Evolutionary conservation across 2,888 invertebrate species (phyloP), one percentile per base, ranked within the genome.

Genomic region (Eumacrocentrus americanus): DNA sequence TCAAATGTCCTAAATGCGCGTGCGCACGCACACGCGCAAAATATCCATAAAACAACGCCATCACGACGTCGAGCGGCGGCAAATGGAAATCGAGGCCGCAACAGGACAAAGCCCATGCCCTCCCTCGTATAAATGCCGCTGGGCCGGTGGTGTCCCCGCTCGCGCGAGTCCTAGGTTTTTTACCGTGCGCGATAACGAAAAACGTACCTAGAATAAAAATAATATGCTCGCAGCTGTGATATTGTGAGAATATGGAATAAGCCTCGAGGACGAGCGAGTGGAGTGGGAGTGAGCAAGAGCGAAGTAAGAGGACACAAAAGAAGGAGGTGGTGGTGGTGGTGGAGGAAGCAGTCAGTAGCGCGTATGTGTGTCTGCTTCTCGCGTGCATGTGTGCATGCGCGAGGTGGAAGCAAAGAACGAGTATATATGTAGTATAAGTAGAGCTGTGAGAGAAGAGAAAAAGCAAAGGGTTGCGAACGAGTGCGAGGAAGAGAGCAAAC

Each of bases 51-150:
- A 29, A 29, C 29, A 29, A 29, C 67, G 69, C 69, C 69, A 63
- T 63, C 70, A 56, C 52, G 38, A 52, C 42, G 58, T 54, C 55
- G 42, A 53, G 63, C 62, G 66, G 64, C 65, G 70, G 65, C 69
- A 69, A 68, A 54, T 55, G 60, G 65, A 69, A 70, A 71, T 67
- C 61, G 65, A 69, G 69, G 54, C 67, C 68, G 61, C 66, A 70
- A 70, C 72, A 69, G 69, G 66, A 72, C 71, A 72, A 72, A 73
- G 71, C 70, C 63, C 63, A 65, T 68, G 68, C 67, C 67, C 65
- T 65, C 66, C 67, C 67, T 69, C 65, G 66, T 68, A 70, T 14
- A 18, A 46, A 67, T 68, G 67, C 59, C 61, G 60, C 67, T 68
- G 70, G 69, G 67, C 69, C 66, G 69, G 67, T 66, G 65, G 69